phyloP scores from a whole-genome alignment of 2,797 vertebrate species.

The Buphagus erythrorhynchus region DNA sequence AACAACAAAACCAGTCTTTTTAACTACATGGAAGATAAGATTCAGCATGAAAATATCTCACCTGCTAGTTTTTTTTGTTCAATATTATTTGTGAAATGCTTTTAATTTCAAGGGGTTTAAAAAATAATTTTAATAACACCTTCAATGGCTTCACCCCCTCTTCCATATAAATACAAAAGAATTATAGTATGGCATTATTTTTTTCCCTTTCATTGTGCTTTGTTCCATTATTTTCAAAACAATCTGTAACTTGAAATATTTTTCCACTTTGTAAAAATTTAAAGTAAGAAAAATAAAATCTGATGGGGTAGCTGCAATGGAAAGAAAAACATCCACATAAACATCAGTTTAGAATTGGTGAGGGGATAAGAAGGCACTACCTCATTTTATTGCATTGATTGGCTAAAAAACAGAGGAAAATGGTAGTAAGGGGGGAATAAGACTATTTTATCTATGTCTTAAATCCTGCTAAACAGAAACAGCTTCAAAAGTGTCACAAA shows the following conservation, averaged over 20 bases:
- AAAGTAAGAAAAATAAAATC: background rate
- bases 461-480: background rate
- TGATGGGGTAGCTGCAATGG: background rate
- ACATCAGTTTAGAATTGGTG: background rate
- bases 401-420: conserved; percentile 5
- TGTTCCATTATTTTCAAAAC: background rate
- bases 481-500: background rate
- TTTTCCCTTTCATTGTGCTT: background rate
- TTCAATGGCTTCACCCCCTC: background rate
- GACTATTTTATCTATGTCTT: background rate
- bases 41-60: background rate
- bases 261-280: background rate
- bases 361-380: background rate
- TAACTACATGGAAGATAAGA: background rate
- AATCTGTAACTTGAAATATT: background rate
- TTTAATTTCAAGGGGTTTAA: background rate
- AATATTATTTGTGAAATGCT: background rate
- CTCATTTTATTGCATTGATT: background rate
- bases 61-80: background rate
- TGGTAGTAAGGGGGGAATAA: background rate
- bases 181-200: background rate
- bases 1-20: background rate
- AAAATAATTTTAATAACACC: background rate
- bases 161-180: background rate
- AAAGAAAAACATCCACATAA: background rate